Base-by-base conservation (phyloP, 2,113 vertebrate species). In the Setophaga coronata region DNA sequence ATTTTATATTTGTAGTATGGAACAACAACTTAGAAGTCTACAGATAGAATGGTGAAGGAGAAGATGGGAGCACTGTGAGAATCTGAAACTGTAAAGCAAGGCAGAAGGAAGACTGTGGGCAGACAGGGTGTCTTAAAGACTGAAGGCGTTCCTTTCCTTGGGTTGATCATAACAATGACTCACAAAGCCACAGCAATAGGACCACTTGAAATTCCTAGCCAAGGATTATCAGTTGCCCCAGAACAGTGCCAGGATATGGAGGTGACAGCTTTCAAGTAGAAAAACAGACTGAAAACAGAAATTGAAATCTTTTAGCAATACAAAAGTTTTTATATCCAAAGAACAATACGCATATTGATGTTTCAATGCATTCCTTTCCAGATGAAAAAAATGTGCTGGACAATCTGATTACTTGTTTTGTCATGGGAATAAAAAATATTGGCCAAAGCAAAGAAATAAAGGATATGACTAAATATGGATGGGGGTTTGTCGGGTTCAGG, bases 391-490 rank as follows among this genome's bases (percentile, higher is more conserved):
- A 57, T 6, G 14, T 73, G 5, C 47, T 82, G 65, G 24, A 26
- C 7, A 4, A 77, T 18, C 7, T 54, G 4, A 50, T 64, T 28
- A 38, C 6, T 60, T 56, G 14, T 16, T 10, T 43, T 34, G 3
- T 58, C 29, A 50, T 42, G 6, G 10, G 25, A 81, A 58, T 50
- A 28, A 57, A 4, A 57, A 43, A 57, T 72, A 45, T 1, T 42
- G 23, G 2, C 14, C 38, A 69, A 64, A 81, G 2, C 1, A 54
- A 51, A 73, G 12, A n/a, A 47, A 53, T 33, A 42, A 70, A 74
- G 3, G 3, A 38, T 1, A 1, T 51, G 8, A 61, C 5, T 43
- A 42, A 48, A 58, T 45, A 9, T 24, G 26, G 5, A 2, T 45
- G 77, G 19, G 7, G 2, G n/a, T n/a, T n/a, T n/a, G n/a, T n/a